Evolutionary conservation across 2,797 vertebrate genomes (phyloP).

Genomic region (Eulemur mongoz): DNA sequence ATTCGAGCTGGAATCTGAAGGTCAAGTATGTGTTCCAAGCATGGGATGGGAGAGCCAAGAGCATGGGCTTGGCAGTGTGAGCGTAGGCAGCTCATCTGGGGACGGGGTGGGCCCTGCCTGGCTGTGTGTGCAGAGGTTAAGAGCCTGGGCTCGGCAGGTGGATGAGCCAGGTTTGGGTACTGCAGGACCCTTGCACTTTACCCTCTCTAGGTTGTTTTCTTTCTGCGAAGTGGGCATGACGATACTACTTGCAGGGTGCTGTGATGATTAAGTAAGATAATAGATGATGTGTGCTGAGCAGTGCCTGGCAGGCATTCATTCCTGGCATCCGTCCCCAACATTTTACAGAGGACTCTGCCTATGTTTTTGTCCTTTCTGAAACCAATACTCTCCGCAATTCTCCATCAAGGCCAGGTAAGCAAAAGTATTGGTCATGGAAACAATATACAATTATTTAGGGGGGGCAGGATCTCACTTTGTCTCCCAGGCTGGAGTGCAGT

Average conservation of each 20-base stretch:
- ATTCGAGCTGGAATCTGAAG: background rate
- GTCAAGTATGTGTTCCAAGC: background rate
- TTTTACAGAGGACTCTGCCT: background rate
- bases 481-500: background rate
- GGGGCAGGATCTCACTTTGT: background rate
- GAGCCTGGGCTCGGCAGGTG: accelerated
- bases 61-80: background rate
- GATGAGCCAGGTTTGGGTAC: background rate
- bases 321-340: accelerated
- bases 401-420: background rate
- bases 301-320: accelerated
- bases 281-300: background rate
- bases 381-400: background rate
- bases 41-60: background rate
- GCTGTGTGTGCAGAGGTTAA: accelerated
- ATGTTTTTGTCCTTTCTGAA: background rate
- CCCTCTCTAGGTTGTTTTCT: background rate
- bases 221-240: background rate
- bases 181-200: background rate
- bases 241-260: accelerated
- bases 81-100: accelerated
- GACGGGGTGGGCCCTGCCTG: background rate
- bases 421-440: background rate
- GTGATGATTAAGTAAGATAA: too few relatives aligned
- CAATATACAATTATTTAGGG: background rate